Evolutionary conservation across 2,888 invertebrate species (phyloP).

Genomic region (Microctonus brassicae): DNA sequence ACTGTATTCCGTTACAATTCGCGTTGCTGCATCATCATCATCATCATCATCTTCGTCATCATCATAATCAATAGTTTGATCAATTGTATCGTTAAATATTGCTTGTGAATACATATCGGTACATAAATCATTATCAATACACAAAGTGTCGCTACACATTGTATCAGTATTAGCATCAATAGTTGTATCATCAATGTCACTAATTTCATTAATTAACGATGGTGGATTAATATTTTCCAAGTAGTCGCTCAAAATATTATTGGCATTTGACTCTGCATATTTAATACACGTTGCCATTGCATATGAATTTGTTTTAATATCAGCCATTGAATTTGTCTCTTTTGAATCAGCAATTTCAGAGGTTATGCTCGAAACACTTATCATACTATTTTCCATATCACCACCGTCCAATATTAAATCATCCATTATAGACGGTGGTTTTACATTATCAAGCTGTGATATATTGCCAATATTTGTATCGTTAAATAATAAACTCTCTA

Average conservation of each 20-base stretch:
- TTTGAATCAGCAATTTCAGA: conserved; percentile 80
- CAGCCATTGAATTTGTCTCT: conserved; percentile 71
- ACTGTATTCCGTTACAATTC: conserved; percentile 77
- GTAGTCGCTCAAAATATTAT: conserved; percentile 72
- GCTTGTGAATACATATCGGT: conserved; percentile 59
- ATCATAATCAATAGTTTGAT: conserved; percentile 43
- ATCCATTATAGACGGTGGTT: conserved; percentile 87
- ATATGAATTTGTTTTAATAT: conserved; percentile 51
- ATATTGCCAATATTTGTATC: conserved; percentile 73
- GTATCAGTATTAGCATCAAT: conserved; percentile 67
- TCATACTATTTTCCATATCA: conserved; percentile 86
- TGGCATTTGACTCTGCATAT: conserved; percentile 66
- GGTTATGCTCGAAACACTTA: conserved; percentile 86
- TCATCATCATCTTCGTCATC: conserved; percentile 71
- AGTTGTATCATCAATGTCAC: conserved; percentile 72
- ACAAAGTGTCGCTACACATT: conserved; percentile 71
- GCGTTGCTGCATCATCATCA: conserved; percentile 75
- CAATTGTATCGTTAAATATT: neutral
- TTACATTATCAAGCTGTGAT: conserved; percentile 83
- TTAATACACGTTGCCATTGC: conserved; percentile 58
- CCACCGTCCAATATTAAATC: conserved; percentile 67
- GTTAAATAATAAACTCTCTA: conserved; percentile 75
- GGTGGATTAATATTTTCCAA: conserved; percentile 81
- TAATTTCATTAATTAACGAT: conserved; percentile 80
- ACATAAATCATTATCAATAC: conserved; percentile 72